Evolutionary conservation across 1,140 invertebrate genomes (phyloP).

Genomic region (Lordiphosa collinella): DNA sequence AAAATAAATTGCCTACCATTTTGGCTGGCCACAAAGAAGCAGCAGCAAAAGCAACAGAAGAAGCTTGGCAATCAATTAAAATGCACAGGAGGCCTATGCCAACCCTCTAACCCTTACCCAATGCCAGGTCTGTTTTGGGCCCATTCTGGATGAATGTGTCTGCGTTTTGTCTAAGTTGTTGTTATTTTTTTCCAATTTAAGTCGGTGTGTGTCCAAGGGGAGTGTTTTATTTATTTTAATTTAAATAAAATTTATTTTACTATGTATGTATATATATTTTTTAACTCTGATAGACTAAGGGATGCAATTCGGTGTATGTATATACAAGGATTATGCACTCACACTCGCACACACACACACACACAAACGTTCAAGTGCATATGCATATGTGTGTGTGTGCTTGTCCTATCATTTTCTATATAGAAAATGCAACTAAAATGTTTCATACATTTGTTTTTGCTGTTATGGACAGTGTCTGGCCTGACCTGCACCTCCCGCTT

Average conservation of each 20-base stretch:
- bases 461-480: slow-evolving; percentile 54
- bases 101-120: slow-evolving; percentile 9
- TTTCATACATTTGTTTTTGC: slow-evolving; percentile 69
- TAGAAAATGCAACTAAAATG: slow-evolving; percentile 77
- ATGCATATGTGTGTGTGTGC: slow-evolving; percentile 2
- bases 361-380: not conserved
- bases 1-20: slow-evolving; percentile 47
- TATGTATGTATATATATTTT: slow-evolving; percentile 23
- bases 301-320: slow-evolving; percentile 36
- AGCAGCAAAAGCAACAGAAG: slow-evolving; percentile 19
- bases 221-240: slow-evolving; percentile 74
- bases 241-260: slow-evolving; percentile 78
- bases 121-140: slow-evolving; percentile 9
- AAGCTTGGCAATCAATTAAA: slow-evolving; percentile 66
- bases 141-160: slow-evolving; percentile 31
- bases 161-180: slow-evolving; percentile 61
- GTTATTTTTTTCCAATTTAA: slow-evolving; percentile 59
- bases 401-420: slow-evolving; percentile 38
- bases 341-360: slow-evolving; percentile 14
- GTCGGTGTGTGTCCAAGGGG: not conserved
- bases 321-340: slow-evolving; percentile 44
- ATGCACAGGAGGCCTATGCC: slow-evolving; percentile 50
- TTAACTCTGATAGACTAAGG: slow-evolving; percentile 40
- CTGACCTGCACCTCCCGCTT: slow-evolving; percentile 5
- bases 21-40: slow-evolving; percentile 4